These are phyloP conservation scores for Micrasema minimum DNA, from an alignment of 1,140 invertebrate species.

Conservation along the genomic window DNA sequence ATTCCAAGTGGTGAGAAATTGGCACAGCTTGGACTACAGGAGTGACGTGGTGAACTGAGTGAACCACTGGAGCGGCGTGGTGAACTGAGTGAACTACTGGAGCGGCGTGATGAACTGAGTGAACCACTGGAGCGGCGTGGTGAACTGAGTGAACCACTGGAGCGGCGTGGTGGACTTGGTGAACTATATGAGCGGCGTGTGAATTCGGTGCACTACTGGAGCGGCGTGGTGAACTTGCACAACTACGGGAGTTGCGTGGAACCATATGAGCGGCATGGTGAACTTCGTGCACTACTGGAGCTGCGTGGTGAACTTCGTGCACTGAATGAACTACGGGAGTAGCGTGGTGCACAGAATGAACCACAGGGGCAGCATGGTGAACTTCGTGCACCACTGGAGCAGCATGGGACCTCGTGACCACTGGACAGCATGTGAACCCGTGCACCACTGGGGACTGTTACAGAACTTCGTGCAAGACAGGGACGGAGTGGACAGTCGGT, in stretches of 20 bases:
- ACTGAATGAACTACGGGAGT: constrained; percentile 15
- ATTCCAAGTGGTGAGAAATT: not conserved
- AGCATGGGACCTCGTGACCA: constrained; percentile 54
- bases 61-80: constrained; percentile 64
- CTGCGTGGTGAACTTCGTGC: constrained; percentile 15
- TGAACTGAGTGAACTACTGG: constrained; percentile 62
- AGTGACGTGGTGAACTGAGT: not conserved
- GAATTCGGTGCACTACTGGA: constrained; percentile 53
- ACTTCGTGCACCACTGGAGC: constrained; percentile 55
- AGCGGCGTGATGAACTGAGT: constrained; percentile 61
- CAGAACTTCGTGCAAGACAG: not conserved
- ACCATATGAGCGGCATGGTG: constrained; percentile 32
- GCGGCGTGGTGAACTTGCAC: constrained; percentile 60
- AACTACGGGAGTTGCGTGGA: constrained; percentile 14
- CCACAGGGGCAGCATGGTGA: constrained; percentile 58
- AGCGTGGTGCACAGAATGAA: constrained; percentile 46
- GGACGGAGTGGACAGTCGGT: constrained; percentile 4
- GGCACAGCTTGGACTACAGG: constrained; percentile 6
- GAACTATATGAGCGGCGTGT: constrained; percentile 35
- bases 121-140: constrained; percentile 57
- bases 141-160: constrained; percentile 55
- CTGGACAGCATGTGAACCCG: not conserved
- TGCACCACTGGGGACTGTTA: constrained; percentile 12
- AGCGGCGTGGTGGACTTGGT: constrained; percentile 58
- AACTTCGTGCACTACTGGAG: constrained; percentile 52